Conservation (phyloP, 1,140 invertebrate genomes). For the Bombus waltoni region DNA sequence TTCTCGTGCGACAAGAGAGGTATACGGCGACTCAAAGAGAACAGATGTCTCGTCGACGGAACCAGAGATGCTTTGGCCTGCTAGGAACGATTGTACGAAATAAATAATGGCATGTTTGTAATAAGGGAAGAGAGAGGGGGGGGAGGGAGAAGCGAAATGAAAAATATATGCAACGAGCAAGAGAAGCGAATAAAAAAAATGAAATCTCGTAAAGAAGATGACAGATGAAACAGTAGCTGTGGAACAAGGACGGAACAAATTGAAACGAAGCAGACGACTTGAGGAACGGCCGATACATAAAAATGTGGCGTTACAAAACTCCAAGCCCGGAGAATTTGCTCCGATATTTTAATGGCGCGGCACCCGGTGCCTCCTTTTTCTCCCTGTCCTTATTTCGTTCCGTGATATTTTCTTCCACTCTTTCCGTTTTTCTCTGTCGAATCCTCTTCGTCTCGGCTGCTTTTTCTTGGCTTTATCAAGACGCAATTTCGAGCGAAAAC, state of each 20-base stretch:
- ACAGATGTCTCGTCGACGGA: conserved; percentile 16
- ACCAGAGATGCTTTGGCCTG: background rate
- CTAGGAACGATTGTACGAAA: conserved; percentile 6
- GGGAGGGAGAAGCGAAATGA: background rate
- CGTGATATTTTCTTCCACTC: background rate
- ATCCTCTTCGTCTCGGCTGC: background rate
- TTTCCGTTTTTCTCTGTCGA: conserved; percentile 26
- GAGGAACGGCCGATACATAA: conserved; percentile 33
- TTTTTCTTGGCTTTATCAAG: conserved; percentile 42
- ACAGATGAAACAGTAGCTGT: conserved; percentile 10
- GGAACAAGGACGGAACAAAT: conserved; percentile 15
- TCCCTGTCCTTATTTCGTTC: conserved; percentile 11
- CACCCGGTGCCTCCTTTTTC: background rate
- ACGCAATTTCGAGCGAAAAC: conserved; percentile 33
- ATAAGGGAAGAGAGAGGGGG: background rate
- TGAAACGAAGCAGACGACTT: conserved; percentile 43
- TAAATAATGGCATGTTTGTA: background rate
- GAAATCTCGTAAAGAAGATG: background rate
- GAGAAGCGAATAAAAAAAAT: background rate
- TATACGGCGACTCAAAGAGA: conserved; percentile 1
- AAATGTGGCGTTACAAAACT: conserved; percentile 41
- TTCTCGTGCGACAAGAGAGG: conserved; percentile 29
- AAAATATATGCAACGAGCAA: background rate
- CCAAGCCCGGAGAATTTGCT: background rate
- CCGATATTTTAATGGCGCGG: conserved; percentile 18